Evolutionary conservation across 2,888 invertebrate genomes (phyloP).

Genomic region (Salpingus planirostris): DNA sequence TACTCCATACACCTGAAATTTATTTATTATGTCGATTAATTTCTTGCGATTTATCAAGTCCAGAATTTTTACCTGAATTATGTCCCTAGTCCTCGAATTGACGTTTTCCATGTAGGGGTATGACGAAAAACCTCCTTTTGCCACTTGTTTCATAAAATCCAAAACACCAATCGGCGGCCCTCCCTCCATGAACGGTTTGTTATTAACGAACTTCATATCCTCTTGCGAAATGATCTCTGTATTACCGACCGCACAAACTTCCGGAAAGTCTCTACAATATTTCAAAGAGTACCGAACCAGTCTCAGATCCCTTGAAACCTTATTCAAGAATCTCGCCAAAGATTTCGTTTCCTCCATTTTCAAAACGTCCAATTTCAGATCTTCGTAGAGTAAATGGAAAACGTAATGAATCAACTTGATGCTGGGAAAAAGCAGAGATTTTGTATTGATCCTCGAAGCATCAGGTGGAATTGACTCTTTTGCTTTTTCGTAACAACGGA

Average conservation of each 20-base stretch:
- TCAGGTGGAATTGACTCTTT: no score
- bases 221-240: slow-evolving; percentile 45
- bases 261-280: slow-evolving; percentile 81
- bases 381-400: slow-evolving; percentile 85
- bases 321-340: slow-evolving; percentile 63
- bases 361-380: slow-evolving; percentile 71
- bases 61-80: slow-evolving; percentile 56
- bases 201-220: slow-evolving; percentile 48
- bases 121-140: no score
- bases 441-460: slow-evolving; percentile 48
- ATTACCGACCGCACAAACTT: slow-evolving; percentile 41
- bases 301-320: slow-evolving; percentile 67
- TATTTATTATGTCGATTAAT: not conserved
- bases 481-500: no score
- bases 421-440: slow-evolving; percentile 62
- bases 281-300: slow-evolving; percentile 63
- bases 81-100: slow-evolving; percentile 61
- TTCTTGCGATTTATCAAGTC: no score
- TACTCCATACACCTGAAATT: slow-evolving; percentile 10
- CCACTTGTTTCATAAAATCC: no score
- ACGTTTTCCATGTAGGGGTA: slow-evolving; percentile 69
- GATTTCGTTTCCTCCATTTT: slow-evolving; percentile 58
- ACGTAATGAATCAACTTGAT: slow-evolving; percentile 68
- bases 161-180: slow-evolving; percentile 48
- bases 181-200: slow-evolving; percentile 52